These are phyloP conservation scores for Chloropsis cyanopogon DNA, from an alignment of 2,113 vertebrate genomes.

Conservation along the genomic window DNA sequence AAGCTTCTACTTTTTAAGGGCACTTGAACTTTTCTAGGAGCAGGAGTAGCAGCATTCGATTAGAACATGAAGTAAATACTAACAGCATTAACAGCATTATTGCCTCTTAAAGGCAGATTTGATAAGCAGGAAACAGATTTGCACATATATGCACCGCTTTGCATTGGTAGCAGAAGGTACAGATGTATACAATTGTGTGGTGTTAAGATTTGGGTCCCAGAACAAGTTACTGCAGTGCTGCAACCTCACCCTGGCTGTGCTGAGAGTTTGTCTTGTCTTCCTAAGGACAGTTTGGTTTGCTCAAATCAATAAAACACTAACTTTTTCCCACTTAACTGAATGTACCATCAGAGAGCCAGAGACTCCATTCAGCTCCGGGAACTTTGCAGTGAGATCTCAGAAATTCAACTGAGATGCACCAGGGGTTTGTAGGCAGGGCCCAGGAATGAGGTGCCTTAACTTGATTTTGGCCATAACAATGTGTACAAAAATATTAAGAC, in stretches of 20 bases:
- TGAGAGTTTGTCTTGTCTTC: not conserved
- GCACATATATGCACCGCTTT: not conserved
- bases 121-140: not conserved
- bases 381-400: not conserved
- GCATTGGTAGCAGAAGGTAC: not conserved
- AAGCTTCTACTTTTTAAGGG: not conserved
- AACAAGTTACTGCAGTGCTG: not conserved
- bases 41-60: fast-evolving
- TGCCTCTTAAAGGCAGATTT: not conserved
- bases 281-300: not conserved
- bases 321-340: not conserved
- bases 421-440: not conserved
- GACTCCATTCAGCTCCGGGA: not conserved
- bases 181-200: fast-evolving
- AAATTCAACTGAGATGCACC: not conserved
- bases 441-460: not conserved
- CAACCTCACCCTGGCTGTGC: not conserved
- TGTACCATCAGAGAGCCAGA: not conserved
- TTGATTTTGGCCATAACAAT: not conserved
- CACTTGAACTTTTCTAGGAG: not conserved
- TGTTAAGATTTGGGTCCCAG: not conserved
- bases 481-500: fast-evolving
- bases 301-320: not conserved
- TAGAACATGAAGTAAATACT: not conserved
- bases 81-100: not conserved